A percentile compares a stretch with the other conserved stretches of the same genome.
Conservation (phyloP, 2,888 invertebrate genomes). For the Yponomeuta malinellus region DNA sequence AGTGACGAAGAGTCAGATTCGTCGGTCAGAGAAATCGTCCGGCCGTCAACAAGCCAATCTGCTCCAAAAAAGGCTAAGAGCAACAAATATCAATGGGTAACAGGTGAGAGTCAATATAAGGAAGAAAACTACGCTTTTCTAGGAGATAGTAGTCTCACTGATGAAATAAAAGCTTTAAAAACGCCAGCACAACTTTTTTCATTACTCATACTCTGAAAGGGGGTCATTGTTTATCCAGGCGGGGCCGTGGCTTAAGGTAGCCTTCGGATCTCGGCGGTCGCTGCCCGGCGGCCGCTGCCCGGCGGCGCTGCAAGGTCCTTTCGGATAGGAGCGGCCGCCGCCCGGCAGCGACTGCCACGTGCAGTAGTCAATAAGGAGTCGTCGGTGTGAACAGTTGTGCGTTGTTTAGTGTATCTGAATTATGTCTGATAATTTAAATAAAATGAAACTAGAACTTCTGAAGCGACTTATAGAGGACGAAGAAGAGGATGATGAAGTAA, state of each 20-base stretch:
- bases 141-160: too few species aligned
- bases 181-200: too few species aligned
- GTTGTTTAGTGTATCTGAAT: background rate
- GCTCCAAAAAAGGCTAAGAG: too few species aligned
- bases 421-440: conserved; percentile 6
- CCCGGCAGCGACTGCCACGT: conserved; percentile 18
- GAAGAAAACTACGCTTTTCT: too few species aligned
- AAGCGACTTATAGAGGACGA: conserved; percentile 13
- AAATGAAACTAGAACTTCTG: conserved; percentile 9
- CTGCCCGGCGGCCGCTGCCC: conserved; percentile 5
- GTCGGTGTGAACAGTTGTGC: background rate
- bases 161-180: too few species aligned
- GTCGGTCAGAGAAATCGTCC: too few species aligned
- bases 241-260: background rate
- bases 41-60: too few species aligned
- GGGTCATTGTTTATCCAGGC: too few species aligned
- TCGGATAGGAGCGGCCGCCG: conserved; percentile 17
- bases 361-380: conserved; percentile 4
- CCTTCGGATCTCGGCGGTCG: conserved; percentile 2
- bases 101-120: too few species aligned
- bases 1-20: too few species aligned
- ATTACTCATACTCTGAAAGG: too few species aligned
- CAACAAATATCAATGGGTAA: too few species aligned
- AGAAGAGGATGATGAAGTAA: conserved; percentile 17
- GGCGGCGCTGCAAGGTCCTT: conserved; percentile 14